Evolutionary conservation across 2,113 vertebrate species (phyloP), one percentile per base, ranked within the genome.

Genomic region (Boleophthalmus pectinirostris): DNA sequence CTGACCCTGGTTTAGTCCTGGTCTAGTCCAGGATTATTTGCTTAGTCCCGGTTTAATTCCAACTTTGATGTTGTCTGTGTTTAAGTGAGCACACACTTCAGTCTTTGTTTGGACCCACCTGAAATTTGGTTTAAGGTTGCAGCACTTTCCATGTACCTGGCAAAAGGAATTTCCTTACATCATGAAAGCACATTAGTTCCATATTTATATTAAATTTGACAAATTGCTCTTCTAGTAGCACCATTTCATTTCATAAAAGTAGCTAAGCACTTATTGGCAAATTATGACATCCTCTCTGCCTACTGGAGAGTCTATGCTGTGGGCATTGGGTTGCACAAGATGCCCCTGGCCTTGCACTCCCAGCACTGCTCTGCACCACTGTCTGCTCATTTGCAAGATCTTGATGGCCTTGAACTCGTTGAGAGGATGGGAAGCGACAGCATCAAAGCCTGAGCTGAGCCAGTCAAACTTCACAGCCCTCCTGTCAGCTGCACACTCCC

Each of bases 381-480:
- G 74, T 74, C 83, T 81, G 70, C 81, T 92, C 83, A 92, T 92
- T 90, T 90, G 88, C 91, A 86, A 90, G 86, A 82, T 76, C 74
- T 85, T 90, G 92, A 93, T 92, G 85, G 89, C 83, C 87, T 87
- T 92, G 90, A 92, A 92, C 87, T 87, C 79, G 85, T 56, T 90
- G 92, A 92, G 82, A 85, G 83, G 82, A 92, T 91, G 77, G 82
- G 80, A 93, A 90, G 92, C 90, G 92, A 92, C 91, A 87, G 91
- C 88, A 88, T 91, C 91, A 92, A 92, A 92, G 91, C 86, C 77
- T 79, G 88, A 91, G 86, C 87, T 84, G 84, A 91, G 86, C 87
- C 85, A 78, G 88, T 92, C 88, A 89, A 93, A 93, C 89, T 90
- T 90, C 89, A 89, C 80, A 89, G 90, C 84, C 73, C 87, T 88